Evolutionary conservation across 2,888 invertebrate species (phyloP).

Genomic region (Sialis lutaria): DNA sequence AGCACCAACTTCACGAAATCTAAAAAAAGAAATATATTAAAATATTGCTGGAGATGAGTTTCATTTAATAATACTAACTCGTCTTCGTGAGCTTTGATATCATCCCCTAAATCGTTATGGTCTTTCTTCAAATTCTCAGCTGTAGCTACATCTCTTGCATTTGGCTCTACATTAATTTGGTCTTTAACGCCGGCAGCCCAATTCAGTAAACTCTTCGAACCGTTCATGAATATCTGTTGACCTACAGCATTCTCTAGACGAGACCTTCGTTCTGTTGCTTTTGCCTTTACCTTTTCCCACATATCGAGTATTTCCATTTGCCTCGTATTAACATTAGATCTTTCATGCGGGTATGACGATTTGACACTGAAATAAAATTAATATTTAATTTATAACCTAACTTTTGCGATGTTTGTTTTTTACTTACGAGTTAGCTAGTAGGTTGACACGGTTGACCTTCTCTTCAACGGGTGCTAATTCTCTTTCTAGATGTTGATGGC

Average conservation of each 20-base stretch:
- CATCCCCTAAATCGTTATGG: conserved; percentile 79
- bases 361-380: conserved; percentile 45
- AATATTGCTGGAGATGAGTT: not conserved
- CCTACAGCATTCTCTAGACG: conserved; percentile 89
- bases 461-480: conserved; percentile 90
- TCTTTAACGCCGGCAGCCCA: conserved; percentile 72
- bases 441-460: conserved; percentile 74
- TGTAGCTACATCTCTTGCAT: conserved; percentile 75
- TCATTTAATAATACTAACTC: conserved; percentile 39
- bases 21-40: conserved; percentile 3
- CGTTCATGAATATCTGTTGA: conserved; percentile 80
- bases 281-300: conserved; percentile 76
- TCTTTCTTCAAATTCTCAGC: conserved; percentile 80
- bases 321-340: conserved; percentile 64
- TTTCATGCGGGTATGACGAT: conserved; percentile 80
- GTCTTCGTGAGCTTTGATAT: conserved; percentile 76
- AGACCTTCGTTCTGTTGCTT: conserved; percentile 67
- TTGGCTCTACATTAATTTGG: conserved; percentile 54
- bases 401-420: conserved; percentile 44
- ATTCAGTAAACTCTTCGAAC: conserved; percentile 60
- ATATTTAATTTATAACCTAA: conserved; percentile 26
- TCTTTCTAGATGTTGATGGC: conserved; percentile 84
- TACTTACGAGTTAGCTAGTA: conserved; percentile 67
- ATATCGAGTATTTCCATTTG: conserved; percentile 72
- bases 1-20: conserved; percentile 64